Conservation (phyloP, 2,888 invertebrate genomes). For the Caenorhabditis sp. region DNA sequence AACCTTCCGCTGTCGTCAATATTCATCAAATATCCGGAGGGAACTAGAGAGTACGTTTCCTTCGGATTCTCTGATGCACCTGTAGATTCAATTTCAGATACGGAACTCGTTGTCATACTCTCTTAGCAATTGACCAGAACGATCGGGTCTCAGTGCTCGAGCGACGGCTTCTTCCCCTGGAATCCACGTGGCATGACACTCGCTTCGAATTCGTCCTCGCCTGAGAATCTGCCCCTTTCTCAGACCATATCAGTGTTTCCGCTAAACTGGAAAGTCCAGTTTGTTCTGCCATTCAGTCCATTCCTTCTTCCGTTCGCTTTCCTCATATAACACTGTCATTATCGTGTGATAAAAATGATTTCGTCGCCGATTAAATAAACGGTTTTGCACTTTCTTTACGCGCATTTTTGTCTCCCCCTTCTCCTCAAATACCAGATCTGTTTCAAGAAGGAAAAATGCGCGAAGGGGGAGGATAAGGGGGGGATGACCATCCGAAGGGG, state of each 20-base stretch:
- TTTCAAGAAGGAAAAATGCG: slow-evolving; percentile 40
- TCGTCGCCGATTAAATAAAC: slow-evolving; percentile 15
- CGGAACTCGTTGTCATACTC: slow-evolving; percentile 59
- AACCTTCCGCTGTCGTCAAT: slow-evolving; percentile 59
- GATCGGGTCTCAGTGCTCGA: slow-evolving; percentile 40
- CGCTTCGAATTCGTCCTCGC: slow-evolving; percentile 24
- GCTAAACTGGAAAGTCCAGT: slow-evolving; percentile 43
- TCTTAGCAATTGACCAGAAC: slow-evolving; percentile 60
- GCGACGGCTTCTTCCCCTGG: slow-evolving; percentile 2
- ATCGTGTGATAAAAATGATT: slow-evolving; percentile 34
- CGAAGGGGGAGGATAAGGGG: slow-evolving; percentile 7
- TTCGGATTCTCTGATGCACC: no score
- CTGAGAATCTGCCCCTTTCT: not conserved
- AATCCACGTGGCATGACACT: slow-evolving; percentile 28
- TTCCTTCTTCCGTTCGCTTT: slow-evolving; percentile 4
- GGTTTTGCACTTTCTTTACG: slow-evolving; percentile 22
- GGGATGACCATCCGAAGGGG: slow-evolving; percentile 35
- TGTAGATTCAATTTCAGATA: slow-evolving; percentile 27
- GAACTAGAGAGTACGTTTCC: slow-evolving; percentile 18
- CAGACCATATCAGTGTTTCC: slow-evolving; percentile 27
- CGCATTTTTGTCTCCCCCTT: not conserved
- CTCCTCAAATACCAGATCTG: slow-evolving; percentile 37
- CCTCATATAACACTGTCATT: slow-evolving; percentile 25
- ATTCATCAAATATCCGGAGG: slow-evolving; percentile 56
- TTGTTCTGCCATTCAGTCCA: slow-evolving; percentile 19